phyloP scores from a whole-genome alignment of 2,797 vertebrate species.

The Arrhamphus sclerolepis region DNA sequence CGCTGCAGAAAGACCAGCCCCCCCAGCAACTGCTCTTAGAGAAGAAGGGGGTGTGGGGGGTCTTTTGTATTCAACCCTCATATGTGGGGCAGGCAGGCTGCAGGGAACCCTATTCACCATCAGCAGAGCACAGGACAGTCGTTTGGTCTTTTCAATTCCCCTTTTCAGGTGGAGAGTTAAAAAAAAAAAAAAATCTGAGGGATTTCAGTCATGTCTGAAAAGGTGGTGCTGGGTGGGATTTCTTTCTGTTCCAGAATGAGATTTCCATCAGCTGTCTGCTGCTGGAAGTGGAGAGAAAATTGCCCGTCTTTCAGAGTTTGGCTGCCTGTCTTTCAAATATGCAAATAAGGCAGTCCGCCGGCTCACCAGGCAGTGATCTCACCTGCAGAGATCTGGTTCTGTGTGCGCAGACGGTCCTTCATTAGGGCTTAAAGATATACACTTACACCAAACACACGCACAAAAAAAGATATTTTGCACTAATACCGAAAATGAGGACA shows the following conservation, averaged over 20 bases:
- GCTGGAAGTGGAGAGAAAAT: conserved; percentile 47
- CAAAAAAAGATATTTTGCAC: no score
- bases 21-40: conserved; percentile 69
- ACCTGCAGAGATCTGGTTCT: conserved; percentile 51
- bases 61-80: conserved; percentile 76
- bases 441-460: no score
- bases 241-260: conserved; percentile 35
- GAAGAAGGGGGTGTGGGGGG: conserved; percentile 39
- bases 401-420: no score
- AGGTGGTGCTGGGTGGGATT: conserved; percentile 26
- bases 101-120: conserved; percentile 68
- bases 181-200: conserved; percentile 27
- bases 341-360: conserved; percentile 50
- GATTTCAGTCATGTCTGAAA: conserved; percentile 52
- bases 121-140: conserved; percentile 74
- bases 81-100: conserved; percentile 71
- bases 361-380: conserved; percentile 48
- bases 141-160: conserved; percentile 55
- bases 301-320: conserved; percentile 42
- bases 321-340: conserved; percentile 60
- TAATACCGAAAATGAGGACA: no score
- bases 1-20: conserved; percentile 68
- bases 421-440: no score
- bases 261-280: conserved; percentile 63
- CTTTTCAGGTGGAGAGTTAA: conserved; percentile 3